Evolutionary conservation across 1,140 invertebrate species (phyloP).

Genomic region (Papilio glaucus): DNA sequence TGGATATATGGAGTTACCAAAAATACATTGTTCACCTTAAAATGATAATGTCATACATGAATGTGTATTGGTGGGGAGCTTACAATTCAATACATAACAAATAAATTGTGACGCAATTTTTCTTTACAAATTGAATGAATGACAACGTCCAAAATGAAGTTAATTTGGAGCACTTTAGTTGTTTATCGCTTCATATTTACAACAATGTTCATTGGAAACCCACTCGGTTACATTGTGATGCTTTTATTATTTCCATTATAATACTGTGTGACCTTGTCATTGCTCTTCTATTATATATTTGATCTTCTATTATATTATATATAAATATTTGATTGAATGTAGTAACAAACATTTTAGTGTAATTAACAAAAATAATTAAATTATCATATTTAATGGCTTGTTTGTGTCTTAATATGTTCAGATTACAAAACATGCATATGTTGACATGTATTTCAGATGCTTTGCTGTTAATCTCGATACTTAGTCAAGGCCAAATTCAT

Average conservation of each 20-base stretch:
- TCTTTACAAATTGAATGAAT: constrained; percentile 5
- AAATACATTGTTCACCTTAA: background rate
- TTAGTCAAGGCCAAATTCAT: background rate
- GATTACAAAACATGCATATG: background rate
- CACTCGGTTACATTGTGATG: constrained; percentile 22
- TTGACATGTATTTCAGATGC: constrained; percentile 1
- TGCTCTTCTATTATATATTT: too few species aligned
- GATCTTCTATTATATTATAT: too few species aligned
- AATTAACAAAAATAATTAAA: background rate
- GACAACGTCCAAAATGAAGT: constrained; percentile 12
- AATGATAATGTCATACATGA: background rate
- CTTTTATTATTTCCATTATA: background rate
- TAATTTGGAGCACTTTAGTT: constrained; percentile 5
- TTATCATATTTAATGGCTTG: background rate
- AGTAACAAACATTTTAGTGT: background rate
- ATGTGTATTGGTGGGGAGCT: background rate
- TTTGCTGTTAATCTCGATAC: background rate
- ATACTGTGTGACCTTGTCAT: constrained; percentile 11
- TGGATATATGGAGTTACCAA: background rate
- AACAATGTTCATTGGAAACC: background rate
- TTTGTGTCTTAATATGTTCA: background rate
- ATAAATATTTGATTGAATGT: background rate
- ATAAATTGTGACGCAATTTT: constrained; percentile 8
- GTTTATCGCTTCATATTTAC: background rate
- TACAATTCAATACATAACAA: background rate